Base-by-base conservation (phyloP, 1,140 invertebrate species). In the Drosophila rufa region DNA sequence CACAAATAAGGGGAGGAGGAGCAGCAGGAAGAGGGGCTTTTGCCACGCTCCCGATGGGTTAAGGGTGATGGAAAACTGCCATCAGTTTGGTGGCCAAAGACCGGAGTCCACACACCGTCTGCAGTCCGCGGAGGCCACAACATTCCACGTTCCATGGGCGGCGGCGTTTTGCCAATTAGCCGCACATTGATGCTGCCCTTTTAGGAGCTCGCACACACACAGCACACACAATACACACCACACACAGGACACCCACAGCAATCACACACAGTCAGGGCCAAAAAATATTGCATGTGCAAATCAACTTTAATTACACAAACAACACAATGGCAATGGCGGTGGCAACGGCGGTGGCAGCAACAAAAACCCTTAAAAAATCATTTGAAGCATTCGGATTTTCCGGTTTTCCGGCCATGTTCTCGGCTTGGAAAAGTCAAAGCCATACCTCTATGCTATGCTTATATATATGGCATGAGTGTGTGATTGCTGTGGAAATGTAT, bases 221-320 rank as follows among this genome's bases (percentile, higher is more conserved):
- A 33, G 51, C 14, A 36, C 14, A 45, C 38, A 73, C 40, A 46
- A 2, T 27, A 15, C 73, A 53, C 15, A 12, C 17, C 12, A 50
- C 47, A 47, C 36, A 51, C 14, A 50, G 17, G 30, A 46, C 14
- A 45, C 27, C 47, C 47, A 64, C 25, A 46, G 48, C 53, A 66
- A 43, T 46, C 25, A 42, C n/a, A 25, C 9, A 33, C 6, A 56
- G 33, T 40, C 11, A 48, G 69, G 62, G 22, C 71, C 51, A 7
- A 71, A 69, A 75, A 80, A 77, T 80, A 77, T 75, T 81, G 83
- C 74, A 80, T 81, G 78, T 56, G 70, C 58, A 82, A 79, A 80
- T 82, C 76, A 73, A 79, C 75, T 79, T 79, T 79, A 79, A 79
- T 79, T 79, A 71, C 76, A 79, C 66, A 71, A 79, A 79, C 67